Conservation (phyloP, 2,797 vertebrate genomes). For the Perodicticus potto region DNA sequence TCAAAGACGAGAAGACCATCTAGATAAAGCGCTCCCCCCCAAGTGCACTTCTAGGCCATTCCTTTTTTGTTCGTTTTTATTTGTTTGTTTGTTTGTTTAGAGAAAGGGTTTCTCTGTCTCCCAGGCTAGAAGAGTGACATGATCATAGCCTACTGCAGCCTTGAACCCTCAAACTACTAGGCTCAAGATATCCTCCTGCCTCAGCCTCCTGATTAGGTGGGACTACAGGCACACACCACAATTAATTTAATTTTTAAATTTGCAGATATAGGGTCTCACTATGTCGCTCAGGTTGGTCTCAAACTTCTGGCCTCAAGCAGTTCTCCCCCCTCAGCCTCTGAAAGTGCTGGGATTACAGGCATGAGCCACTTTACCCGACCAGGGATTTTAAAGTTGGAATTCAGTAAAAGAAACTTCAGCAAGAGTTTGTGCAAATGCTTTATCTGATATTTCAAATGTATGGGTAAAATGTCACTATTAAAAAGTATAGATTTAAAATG, state of each 20-base stretch:
- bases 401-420: background rate
- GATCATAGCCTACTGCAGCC: background rate
- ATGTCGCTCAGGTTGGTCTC: background rate
- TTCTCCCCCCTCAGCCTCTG: background rate
- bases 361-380: background rate
- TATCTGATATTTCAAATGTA: slow-evolving; percentile 22
- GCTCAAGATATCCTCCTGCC: background rate
- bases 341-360: background rate
- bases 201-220: background rate
- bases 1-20: background rate
- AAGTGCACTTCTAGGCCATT: background rate
- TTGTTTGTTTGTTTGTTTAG: background rate
- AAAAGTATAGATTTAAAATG: slow-evolving; percentile 51
- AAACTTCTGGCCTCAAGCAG: background rate
- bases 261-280: background rate
- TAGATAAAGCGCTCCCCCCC: background rate
- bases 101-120: background rate
- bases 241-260: background rate
- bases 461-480: background rate
- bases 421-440: background rate
- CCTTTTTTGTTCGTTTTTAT: background rate
- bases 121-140: background rate
- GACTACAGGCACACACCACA: background rate
- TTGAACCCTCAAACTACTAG: background rate
- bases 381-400: background rate